A percentile compares a stretch with the other conserved stretches of the same genome.
Evolutionary conservation across 2,797 vertebrate genomes (phyloP).

Genomic region (Otus scops): DNA sequence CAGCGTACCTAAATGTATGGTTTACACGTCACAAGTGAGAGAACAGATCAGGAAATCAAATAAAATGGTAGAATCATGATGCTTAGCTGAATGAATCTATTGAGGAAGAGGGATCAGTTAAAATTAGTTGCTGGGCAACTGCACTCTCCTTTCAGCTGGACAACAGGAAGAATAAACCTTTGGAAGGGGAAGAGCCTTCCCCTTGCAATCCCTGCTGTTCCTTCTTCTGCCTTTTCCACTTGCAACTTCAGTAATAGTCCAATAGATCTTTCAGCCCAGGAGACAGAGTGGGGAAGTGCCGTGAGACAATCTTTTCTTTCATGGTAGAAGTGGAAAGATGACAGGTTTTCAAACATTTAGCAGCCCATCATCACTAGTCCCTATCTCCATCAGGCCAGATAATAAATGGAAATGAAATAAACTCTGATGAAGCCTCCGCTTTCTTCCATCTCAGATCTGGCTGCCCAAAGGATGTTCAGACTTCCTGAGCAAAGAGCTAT

Average conservation of each 20-base stretch:
- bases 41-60: background rate
- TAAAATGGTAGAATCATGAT: background rate
- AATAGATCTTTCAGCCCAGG: background rate
- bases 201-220: background rate
- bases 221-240: background rate
- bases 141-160: background rate
- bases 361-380: background rate
- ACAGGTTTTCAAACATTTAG: background rate
- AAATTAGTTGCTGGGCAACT: background rate
- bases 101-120: background rate
- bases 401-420: background rate
- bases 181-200: background rate
- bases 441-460: background rate
- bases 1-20: too few relatives aligned
- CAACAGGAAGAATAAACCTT: background rate
- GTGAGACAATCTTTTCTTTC: background rate
- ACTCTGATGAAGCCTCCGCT: background rate
- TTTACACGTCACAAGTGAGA: background rate
- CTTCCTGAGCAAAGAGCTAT: background rate
- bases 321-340: background rate
- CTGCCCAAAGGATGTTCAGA: background rate
- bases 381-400: background rate
- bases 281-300: background rate
- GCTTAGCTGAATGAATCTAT: background rate
- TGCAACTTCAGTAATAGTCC: background rate